Conservation (phyloP, 2,888 invertebrate genomes). For the Dioctria rufipes region DNA sequence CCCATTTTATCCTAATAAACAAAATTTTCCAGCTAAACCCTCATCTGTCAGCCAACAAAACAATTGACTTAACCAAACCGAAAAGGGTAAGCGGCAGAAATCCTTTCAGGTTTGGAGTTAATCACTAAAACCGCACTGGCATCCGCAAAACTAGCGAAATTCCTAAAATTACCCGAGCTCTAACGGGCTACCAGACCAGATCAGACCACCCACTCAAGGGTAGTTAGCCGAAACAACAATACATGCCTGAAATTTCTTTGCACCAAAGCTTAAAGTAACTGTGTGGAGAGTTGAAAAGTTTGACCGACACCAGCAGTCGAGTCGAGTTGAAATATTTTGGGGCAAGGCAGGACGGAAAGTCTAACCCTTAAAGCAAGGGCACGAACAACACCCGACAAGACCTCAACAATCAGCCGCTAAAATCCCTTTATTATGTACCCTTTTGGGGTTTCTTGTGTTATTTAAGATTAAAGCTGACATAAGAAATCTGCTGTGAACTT, state of each 20-base stretch:
- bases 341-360: background rate
- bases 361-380: constrained; percentile 42
- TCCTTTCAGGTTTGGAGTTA: constrained; percentile 47
- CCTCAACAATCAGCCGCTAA: constrained; percentile 52
- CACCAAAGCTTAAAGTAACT: constrained; percentile 13
- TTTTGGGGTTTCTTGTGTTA: constrained; percentile 12
- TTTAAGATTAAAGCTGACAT: constrained; percentile 42
- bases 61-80: constrained; percentile 47
- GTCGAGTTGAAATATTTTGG: constrained; percentile 12
- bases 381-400: constrained; percentile 38
- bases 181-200: background rate
- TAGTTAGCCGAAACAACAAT: constrained; percentile 17
- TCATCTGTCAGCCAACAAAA: constrained; percentile 51
- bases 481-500: background rate
- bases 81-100: background rate
- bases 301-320: constrained; percentile 17
- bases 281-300: constrained; percentile 26
- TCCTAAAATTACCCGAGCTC: constrained; percentile 34
- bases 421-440: constrained; percentile 24
- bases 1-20: constrained; percentile 48
- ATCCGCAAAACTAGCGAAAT: constrained; percentile 51
- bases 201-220: background rate
- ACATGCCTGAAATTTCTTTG: constrained; percentile 31
- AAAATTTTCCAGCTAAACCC: constrained; percentile 44
- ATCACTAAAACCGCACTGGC: constrained; percentile 51